Evolutionary conservation across 2,888 invertebrate species (phyloP).

Genomic region (Drosophila flavopinicola): DNA sequence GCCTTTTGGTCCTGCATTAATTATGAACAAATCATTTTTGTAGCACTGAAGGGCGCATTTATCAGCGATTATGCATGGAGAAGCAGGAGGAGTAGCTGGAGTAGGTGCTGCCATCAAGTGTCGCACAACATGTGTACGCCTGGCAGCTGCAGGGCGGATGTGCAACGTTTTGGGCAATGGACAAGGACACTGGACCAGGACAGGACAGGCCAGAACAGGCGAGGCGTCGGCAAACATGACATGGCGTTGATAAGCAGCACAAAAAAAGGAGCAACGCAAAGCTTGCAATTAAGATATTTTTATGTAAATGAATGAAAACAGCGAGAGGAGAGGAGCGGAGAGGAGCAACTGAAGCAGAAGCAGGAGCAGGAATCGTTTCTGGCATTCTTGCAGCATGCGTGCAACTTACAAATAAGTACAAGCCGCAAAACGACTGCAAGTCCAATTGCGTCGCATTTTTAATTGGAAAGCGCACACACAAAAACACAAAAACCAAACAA

Average conservation of each 20-base stretch:
- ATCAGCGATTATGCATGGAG: conserved; percentile 76
- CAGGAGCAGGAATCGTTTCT: background rate
- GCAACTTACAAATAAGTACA: conserved; percentile 77
- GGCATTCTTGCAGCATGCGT: conserved; percentile 55
- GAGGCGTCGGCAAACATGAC: conserved; percentile 66
- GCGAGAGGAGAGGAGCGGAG: conserved; percentile 16
- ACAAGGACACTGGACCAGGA: no score
- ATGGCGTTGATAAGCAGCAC: conserved; percentile 65
- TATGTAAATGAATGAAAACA: conserved; percentile 73
- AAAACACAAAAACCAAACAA: conserved; percentile 2
- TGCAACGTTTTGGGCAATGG: conserved; percentile 37
- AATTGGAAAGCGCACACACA: conserved; percentile 66
- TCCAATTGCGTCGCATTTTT: conserved; percentile 74
- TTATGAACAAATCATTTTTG: conserved; percentile 80
- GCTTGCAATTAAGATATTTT: conserved; percentile 80
- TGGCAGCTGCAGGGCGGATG: conserved; percentile 40
- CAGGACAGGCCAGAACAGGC: no score
- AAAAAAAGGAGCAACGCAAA: conserved; percentile 26
- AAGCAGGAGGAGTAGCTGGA: conserved; percentile 6
- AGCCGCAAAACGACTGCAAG: conserved; percentile 48
- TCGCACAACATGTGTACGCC: conserved; percentile 70
- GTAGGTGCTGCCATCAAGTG: conserved; percentile 47
- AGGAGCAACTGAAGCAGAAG: background rate
- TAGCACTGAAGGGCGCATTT: conserved; percentile 74
- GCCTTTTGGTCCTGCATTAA: conserved; percentile 65